Conservation (phyloP, 2,113 vertebrate genomes). For the Saccopteryx leptura region DNA sequence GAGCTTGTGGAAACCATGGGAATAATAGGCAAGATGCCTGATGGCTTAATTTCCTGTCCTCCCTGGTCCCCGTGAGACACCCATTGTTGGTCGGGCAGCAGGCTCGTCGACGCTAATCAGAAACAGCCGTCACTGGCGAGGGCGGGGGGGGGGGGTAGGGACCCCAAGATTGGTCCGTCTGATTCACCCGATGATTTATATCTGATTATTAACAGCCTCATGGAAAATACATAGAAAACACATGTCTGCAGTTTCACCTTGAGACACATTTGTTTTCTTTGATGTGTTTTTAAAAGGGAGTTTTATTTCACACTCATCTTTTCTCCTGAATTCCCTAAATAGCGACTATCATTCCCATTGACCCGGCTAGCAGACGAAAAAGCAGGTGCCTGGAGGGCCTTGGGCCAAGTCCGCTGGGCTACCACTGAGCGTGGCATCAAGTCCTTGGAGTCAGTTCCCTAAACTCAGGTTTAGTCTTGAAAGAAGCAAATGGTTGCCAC, state of each 20-base stretch:
- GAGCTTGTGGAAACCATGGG: slow-evolving; percentile 73
- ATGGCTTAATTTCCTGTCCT: slow-evolving; percentile 87
- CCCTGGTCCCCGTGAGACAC: slow-evolving; percentile 69
- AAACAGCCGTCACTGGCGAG: slow-evolving; percentile 74
- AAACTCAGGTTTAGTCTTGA: background rate
- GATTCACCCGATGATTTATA: slow-evolving; percentile 62
- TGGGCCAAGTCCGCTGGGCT: fast-evolving
- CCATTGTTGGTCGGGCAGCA: slow-evolving; percentile 71
- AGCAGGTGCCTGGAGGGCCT: fast-evolving
- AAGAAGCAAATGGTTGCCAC: background rate
- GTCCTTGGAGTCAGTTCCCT: background rate
- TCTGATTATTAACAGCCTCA: slow-evolving; percentile 57
- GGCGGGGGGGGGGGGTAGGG: slow-evolving; percentile 21
- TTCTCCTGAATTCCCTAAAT: background rate
- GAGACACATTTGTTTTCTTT: slow-evolving; percentile 66
- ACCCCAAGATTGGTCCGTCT: slow-evolving; percentile 28
- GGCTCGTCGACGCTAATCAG: slow-evolving; percentile 84
- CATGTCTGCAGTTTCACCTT: slow-evolving; percentile 64
- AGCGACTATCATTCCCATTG: background rate
- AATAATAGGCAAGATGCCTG: slow-evolving; percentile 75
- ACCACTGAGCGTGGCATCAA: fast-evolving
- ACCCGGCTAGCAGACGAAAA: background rate
- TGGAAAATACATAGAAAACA: slow-evolving; percentile 79
- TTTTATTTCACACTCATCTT: slow-evolving; percentile 40
- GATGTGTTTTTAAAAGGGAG: slow-evolving; percentile 65